These are phyloP conservation scores for Salpingus planirostris DNA, from an alignment of 2,888 invertebrate genomes.

Conservation along the genomic window DNA sequence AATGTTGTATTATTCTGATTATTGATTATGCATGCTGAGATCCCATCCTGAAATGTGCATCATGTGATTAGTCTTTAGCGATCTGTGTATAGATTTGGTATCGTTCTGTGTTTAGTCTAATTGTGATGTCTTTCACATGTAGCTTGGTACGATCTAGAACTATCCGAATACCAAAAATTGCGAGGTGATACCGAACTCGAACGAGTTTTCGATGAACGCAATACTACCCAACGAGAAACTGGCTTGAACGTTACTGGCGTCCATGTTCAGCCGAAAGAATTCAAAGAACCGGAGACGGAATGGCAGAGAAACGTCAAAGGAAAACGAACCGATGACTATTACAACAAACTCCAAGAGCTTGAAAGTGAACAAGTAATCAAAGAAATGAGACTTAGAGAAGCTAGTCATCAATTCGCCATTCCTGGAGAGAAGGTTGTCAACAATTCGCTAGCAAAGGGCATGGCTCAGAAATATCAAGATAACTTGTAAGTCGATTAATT, in stretches of 20 bases:
- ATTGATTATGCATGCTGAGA: slow-evolving; percentile 12
- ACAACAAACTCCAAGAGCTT: slow-evolving; percentile 69
- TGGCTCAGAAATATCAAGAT: slow-evolving; percentile 80
- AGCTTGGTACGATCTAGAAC: slow-evolving; percentile 91
- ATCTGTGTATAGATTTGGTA: not conserved
- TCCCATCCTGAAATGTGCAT: no score
- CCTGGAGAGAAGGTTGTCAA: slow-evolving; percentile 74
- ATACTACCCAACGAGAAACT: slow-evolving; percentile 58
- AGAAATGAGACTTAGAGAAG: slow-evolving; percentile 68
- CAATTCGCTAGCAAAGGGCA: slow-evolving; percentile 70
- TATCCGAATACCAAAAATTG: slow-evolving; percentile 74
- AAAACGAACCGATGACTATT: slow-evolving; percentile 76
- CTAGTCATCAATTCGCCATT: slow-evolving; percentile 72
- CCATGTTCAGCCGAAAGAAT: slow-evolving; percentile 51
- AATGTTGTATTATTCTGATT: slow-evolving; percentile 5
- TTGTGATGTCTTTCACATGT: slow-evolving; percentile 19
- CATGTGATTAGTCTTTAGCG: not conserved
- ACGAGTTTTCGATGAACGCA: slow-evolving; percentile 79
- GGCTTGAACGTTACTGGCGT: slow-evolving; percentile 41
- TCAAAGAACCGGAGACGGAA: slow-evolving; percentile 68
- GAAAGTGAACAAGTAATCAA: slow-evolving; percentile 80
- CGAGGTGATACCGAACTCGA: slow-evolving; percentile 78
- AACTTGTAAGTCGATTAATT: slow-evolving; percentile 58
- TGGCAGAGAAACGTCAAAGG: slow-evolving; percentile 77
- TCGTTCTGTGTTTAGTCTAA: slow-evolving; percentile 6